Percentiles rank a stretch among this genome's conserved stretches.
phyloP scores from a whole-genome alignment of 2,888 invertebrate species.

The Amphipoea oculea region DNA sequence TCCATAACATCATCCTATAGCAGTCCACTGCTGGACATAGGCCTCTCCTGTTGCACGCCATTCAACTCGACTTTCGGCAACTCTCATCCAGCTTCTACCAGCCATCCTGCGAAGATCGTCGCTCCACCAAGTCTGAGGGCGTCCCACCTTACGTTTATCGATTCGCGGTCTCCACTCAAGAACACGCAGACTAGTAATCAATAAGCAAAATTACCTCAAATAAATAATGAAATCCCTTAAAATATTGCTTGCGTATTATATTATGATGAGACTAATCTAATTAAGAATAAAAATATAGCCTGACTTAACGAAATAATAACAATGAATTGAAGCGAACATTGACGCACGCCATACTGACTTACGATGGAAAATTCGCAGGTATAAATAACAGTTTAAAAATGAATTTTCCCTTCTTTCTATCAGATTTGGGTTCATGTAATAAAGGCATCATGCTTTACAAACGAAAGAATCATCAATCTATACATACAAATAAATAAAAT shows the following conservation, averaged over 20 bases:
- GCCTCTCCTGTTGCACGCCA: background rate
- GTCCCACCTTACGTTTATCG: background rate
- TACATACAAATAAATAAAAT: background rate
- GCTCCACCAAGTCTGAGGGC: background rate
- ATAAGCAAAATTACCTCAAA: background rate
- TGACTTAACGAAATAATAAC: conserved; percentile 12
- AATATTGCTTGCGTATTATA: background rate
- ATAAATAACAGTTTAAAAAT: background rate
- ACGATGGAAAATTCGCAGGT: background rate
- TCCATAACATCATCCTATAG: background rate
- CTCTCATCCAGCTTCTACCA: no score
- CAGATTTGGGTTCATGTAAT: background rate
- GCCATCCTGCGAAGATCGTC: background rate
- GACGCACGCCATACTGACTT: conserved; percentile 1
- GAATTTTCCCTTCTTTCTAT: background rate
- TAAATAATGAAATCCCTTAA: background rate
- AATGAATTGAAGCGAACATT: conserved; percentile 5
- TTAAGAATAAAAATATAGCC: background rate
- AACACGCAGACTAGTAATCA: background rate
- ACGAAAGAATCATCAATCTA: background rate
- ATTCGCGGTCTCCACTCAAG: background rate
- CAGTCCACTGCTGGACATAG: no score
- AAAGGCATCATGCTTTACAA: background rate
- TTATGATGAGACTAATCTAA: conserved; percentile 5
- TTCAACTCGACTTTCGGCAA: background rate